Base-by-base conservation (phyloP, 2,113 vertebrate genomes). In the Speoplatyrhinus poulsoni region DNA sequence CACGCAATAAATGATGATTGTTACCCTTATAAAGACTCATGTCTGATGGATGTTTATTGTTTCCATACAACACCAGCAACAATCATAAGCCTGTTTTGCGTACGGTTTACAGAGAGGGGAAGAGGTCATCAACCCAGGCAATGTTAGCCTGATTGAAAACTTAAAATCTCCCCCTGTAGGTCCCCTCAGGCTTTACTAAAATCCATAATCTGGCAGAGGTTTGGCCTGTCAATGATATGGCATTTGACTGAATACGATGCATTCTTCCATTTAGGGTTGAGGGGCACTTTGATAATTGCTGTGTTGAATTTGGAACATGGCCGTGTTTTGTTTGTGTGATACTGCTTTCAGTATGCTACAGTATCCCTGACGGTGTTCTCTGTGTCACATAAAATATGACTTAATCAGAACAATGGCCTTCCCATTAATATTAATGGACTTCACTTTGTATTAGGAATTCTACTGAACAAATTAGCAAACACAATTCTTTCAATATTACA, bases 231-330 rank as follows among this genome's bases (percentile, higher is more conserved):
- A 73, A 63, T 67, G 56, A 64, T 82, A 86, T 82, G 58, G 72
- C 73, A 82, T 89, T 83, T 64, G 69, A 65, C 69, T 81, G 65
- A 69, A 82, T 80, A 80, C 88, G 80, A 76, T 65, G 62, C 54
- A 70, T 83, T 80, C 73, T 47, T 87, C 65, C 69, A 73, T 74
- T 77, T 74, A 17, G 26, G 76, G 79, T 67, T 68, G 47, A 65
- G 62, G 67, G 76, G 85, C 90, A 90, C 84, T 89, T 86, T 85
- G 75, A 86, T 91, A 80, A 91, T 90, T 88, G 83, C 81, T 33
- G 69, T 9, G 0, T 46, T 52, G 58, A 73, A 79, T 67, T 60
- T 17, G 65, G 63, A 65, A 12, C 46, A 17, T 66, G 36, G 68
- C 72, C 69, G 69, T 77, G 70, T 80, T 64, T 48, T 72, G 67